A percentile compares a stretch with the other conserved stretches of the same genome.
Evolutionary conservation across 2,113 vertebrate genomes (phyloP).

Genomic region (Gavialis gangeticus): DNA sequence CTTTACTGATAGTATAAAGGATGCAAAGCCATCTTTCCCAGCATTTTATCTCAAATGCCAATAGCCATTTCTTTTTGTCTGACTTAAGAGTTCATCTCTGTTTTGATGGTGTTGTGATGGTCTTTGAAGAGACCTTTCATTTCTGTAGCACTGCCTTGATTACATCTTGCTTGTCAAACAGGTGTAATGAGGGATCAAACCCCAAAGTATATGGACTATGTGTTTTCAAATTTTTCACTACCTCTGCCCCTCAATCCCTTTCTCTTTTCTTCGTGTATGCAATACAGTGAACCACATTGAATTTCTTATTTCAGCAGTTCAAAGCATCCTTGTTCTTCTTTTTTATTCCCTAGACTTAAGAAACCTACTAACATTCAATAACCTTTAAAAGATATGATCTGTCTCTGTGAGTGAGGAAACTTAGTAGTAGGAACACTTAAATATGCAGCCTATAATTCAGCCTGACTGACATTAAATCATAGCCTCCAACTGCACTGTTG

Average conservation of each 20-base stretch:
- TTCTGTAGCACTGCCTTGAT: conserved; percentile 15
- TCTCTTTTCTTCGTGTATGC: neutral
- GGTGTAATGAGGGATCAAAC: neutral
- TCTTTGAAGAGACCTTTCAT: neutral
- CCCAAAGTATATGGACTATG: neutral
- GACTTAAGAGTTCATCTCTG: conserved; percentile 20
- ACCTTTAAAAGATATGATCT: conserved; percentile 33
- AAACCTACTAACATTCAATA: conserved; percentile 18
- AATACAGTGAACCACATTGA: neutral
- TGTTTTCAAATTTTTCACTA: conserved; percentile 4
- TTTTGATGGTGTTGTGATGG: conserved; percentile 6
- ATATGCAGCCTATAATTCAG: conserved; percentile 63
- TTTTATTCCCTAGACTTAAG: neutral
- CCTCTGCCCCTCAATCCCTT: neutral
- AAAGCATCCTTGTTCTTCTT: conserved; percentile 25
- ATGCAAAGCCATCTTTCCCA: conserved; percentile 43
- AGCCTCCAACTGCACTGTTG: conserved; percentile 1
- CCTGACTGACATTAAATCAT: conserved; percentile 46
- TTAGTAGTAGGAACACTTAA: conserved; percentile 44
- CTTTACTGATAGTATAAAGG: conserved; percentile 34
- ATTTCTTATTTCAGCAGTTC: conserved; percentile 15
- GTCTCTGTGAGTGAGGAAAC: conserved; percentile 43
- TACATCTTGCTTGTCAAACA: conserved; percentile 15
- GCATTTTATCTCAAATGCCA: conserved; percentile 60
- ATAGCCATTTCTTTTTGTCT: conserved; percentile 64